Conservation (phyloP, 2,113 vertebrate genomes). For the Calonectris borealis region DNA sequence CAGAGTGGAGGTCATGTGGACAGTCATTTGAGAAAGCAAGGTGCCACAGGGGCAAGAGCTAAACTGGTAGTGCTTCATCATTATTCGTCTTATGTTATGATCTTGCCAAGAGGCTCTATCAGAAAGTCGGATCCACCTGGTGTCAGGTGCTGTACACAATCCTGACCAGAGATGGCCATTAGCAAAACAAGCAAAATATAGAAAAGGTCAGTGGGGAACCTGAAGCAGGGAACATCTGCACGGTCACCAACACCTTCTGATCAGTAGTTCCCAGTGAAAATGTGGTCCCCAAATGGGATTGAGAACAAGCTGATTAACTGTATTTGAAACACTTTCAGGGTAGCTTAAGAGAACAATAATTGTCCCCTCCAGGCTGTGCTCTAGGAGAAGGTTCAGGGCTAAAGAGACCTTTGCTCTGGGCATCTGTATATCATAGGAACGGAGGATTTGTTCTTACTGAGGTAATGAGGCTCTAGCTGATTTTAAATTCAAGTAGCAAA, state of each 20-base stretch:
- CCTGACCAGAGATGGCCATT: not conserved
- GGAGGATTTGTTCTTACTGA: not conserved
- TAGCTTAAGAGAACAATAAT: not conserved
- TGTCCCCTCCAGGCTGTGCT: not conserved
- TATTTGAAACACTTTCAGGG: not conserved
- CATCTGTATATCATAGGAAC: not conserved
- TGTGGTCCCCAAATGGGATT: not conserved
- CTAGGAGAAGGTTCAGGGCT: not conserved
- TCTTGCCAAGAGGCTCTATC: not conserved
- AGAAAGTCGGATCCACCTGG: not conserved
- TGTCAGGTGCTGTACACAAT: not conserved
- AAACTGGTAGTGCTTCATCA: not conserved
- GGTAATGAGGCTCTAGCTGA: not conserved
- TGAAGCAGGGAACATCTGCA: not conserved
- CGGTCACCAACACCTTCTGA: not conserved
- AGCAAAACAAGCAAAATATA: not conserved
- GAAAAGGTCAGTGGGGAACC: not conserved
- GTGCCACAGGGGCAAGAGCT: not conserved
- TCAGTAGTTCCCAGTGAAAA: not conserved
- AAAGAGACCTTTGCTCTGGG: not conserved
- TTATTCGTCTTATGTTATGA: not conserved
- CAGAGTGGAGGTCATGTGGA: too few species aligned
- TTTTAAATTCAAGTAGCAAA: not conserved
- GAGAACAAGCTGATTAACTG: not conserved
- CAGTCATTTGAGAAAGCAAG: not conserved